A percentile compares a stretch with the other conserved stretches of the same genome.
Evolutionary conservation across 2,888 invertebrate species (phyloP).

Genomic region (Euplexia lucipara): DNA sequence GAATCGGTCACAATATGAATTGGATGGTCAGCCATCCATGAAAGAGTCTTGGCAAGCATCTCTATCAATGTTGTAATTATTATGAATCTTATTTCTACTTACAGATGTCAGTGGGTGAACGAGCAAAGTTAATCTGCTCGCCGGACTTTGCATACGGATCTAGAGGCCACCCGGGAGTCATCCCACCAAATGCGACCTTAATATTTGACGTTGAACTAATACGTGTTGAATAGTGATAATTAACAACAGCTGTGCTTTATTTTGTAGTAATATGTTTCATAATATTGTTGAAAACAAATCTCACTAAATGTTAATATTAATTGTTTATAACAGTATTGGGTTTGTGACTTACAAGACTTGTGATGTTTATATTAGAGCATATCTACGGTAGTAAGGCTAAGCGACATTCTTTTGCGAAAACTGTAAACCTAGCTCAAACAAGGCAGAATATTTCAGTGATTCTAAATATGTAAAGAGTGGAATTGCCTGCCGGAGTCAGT

Average conservation of each 20-base stretch:
- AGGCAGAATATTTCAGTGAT: no score
- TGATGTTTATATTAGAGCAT: slow-evolving; percentile 43
- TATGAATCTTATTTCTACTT: slow-evolving; percentile 12
- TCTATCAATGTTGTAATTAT: no score
- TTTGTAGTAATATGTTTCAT: slow-evolving; percentile 34
- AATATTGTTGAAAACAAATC: slow-evolving; percentile 51
- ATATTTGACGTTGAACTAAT: slow-evolving; percentile 99
- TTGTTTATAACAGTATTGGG: slow-evolving; percentile 63
- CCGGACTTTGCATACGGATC: slow-evolving; percentile 99
- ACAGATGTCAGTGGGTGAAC: slow-evolving; percentile 98
- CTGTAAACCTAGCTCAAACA: no score
- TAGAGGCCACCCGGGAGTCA: slow-evolving; percentile 97
- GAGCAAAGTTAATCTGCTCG: slow-evolving; percentile 97
- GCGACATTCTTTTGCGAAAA: no score
- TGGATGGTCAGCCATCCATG: no score
- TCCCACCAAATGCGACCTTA: slow-evolving; percentile 98
- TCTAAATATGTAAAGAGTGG: no score
- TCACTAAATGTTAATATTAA: slow-evolving; percentile 56
- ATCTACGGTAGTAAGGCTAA: no score
- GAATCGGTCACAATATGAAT: no score
- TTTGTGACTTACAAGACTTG: slow-evolving; percentile 64
- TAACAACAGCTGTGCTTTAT: slow-evolving; percentile 3
- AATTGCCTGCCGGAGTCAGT: no score
- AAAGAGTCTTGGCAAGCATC: no score
- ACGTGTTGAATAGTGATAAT: slow-evolving; percentile 93